Evolutionary conservation across 2,113 vertebrate species (phyloP), one percentile per base, ranked within the genome.

Genomic region (Odocoileus hemionus): DNA sequence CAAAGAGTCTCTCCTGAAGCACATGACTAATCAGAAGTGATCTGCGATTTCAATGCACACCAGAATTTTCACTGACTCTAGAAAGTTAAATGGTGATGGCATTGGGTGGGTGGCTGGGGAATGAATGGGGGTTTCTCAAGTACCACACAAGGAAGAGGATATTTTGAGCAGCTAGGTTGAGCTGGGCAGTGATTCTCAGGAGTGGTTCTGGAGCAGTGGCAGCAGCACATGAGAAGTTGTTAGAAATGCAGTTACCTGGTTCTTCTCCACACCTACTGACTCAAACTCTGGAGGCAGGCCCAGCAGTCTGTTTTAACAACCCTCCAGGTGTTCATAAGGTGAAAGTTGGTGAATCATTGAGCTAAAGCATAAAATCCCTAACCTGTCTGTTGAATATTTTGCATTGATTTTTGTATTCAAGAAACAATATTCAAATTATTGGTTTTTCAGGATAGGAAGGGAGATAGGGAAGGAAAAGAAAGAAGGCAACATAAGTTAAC

Each of bases 381-480:
- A 33, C 60, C 60, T 82, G 45, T n/a, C 6, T 55, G 36, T 6
- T 61, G 14, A 54, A 9, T 3, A 78, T 55, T 64, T 94, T 79
- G 5, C 57, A 67, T 74, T 93, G 21, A 74, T 83, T 80, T 96
- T 91, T 91, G 12, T 91, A 30, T 93, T 78, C 60, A 70, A 67
- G 43, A 86, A 91, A 89, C 8, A 74, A 74, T 87, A 57, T n/a
- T 84, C 57, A 86, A 89, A 61, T 70, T 84, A n/a, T 82, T 86
- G 52, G 1, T 90, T 91, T 95, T 93, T 11, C 10, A 76, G 30
- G 9, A 39, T 7, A 47, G 26, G 12, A 33, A 94, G 78, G 8
- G 39, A 89, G 8, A 39, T 16, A 3, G 45, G 55, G 23, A 76
- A n/a, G 8, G 15, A 36, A 83, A 39, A 55, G 54, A 83, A 58